phyloP scores from a whole-genome alignment of 2,888 invertebrate species.

The Nephrotoma appendiculata region DNA sequence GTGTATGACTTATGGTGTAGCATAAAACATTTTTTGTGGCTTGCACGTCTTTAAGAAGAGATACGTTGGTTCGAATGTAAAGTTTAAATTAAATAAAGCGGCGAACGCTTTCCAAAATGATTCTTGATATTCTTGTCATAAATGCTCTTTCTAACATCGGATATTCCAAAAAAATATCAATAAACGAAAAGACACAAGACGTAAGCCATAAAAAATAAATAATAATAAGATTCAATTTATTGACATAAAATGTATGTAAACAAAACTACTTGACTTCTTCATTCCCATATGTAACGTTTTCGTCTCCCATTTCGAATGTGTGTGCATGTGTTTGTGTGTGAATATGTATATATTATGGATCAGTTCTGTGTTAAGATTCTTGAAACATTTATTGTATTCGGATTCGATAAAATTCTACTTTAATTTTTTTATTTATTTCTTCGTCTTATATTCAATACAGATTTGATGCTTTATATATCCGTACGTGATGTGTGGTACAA shows the following conservation, averaged over 20 bases:
- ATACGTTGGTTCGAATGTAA: neutral
- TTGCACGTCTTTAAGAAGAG: neutral
- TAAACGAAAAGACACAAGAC: neutral
- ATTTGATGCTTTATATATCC: neutral
- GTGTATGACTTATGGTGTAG: neutral
- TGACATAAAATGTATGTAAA: neutral
- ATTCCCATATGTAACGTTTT: neutral
- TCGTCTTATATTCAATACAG: neutral
- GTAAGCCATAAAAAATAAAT: neutral
- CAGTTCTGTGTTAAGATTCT: neutral
- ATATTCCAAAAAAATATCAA: neutral
- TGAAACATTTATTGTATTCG: neutral
- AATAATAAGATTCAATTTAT: neutral
- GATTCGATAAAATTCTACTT: neutral
- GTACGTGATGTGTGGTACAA: neutral
- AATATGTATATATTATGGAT: neutral
- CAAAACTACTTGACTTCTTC: neutral
- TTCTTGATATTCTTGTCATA: neutral
- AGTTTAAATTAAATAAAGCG: neutral
- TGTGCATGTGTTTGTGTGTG: neutral
- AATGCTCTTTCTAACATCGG: neutral
- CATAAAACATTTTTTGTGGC: neutral
- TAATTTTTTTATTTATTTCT: neutral
- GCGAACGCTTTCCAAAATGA: too few species aligned
- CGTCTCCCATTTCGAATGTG: neutral